Percentiles rank a stretch among this genome's conserved stretches.
Conservation (phyloP, 2,888 invertebrate species). For the Lasioglossum pauxillum region DNA sequence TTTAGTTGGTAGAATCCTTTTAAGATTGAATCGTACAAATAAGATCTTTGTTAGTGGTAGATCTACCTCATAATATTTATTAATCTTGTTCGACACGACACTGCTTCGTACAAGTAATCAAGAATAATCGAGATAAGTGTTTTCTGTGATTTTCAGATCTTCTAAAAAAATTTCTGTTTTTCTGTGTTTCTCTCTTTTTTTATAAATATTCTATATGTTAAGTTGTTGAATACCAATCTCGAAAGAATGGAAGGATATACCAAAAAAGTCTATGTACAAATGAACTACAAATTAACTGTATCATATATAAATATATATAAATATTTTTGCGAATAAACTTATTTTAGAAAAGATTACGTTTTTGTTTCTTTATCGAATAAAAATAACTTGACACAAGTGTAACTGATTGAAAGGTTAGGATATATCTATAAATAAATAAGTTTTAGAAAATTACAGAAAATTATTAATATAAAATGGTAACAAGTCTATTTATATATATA, state of each 20-base stretch:
- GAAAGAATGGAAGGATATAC: background rate
- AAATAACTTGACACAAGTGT: background rate
- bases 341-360: conserved; percentile 27
- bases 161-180: background rate
- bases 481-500: no score
- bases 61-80: background rate
- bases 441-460: background rate
- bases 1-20: background rate
- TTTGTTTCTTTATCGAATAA: background rate
- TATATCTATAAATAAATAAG: no score
- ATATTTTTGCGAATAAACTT: conserved; percentile 53
- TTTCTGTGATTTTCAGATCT: background rate
- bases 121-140: conserved; percentile 8
- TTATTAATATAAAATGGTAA: background rate
- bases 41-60: background rate
- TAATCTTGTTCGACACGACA: background rate
- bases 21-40: background rate
- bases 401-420: background rate
- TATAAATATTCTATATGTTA: conserved; percentile 7
- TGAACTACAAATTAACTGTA: conserved; percentile 30
- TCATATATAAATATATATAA: conserved; percentile 17
- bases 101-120: background rate
- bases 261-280: conserved; percentile 28
- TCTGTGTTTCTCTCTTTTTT: background rate
- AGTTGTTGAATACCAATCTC: background rate